Evolutionary conservation across 2,797 vertebrate species (phyloP).

Genomic region (Mus caroli): DNA sequence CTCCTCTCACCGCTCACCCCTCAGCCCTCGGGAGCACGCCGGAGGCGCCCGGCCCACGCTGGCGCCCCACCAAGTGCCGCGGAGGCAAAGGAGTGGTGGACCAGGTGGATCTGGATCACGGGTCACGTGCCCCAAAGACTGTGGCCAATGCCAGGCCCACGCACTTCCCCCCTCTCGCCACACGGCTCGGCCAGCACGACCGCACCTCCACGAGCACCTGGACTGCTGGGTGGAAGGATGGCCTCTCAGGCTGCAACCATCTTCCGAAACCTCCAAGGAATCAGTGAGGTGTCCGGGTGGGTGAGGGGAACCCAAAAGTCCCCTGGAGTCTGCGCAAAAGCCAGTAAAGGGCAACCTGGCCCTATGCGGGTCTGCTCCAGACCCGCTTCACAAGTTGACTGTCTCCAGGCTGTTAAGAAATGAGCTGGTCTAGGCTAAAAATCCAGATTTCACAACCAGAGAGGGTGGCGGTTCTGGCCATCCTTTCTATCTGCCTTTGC

Average conservation of each 20-base stretch:
- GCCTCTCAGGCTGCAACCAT: fast-evolving
- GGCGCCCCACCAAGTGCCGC: not conserved
- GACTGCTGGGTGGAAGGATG: not conserved
- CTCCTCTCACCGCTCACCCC: not conserved
- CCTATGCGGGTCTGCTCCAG: not conserved
- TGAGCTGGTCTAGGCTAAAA: not conserved
- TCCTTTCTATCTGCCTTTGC: not conserved
- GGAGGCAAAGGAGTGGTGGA: not conserved
- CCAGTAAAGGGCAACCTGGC: too few species aligned
- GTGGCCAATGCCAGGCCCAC: fast-evolving
- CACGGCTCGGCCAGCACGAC: fast-evolving
- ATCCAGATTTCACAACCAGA: not conserved
- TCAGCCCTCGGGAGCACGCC: not conserved
- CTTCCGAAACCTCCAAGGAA: not conserved
- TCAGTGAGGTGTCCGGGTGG: not conserved
- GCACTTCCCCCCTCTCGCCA: fast-evolving
- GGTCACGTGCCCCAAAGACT: slow-evolving; percentile 21
- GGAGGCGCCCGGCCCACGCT: too few species aligned
- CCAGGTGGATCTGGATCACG: not conserved
- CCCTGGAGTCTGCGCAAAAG: not conserved
- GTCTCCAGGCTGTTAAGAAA: not conserved
- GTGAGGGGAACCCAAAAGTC: not conserved
- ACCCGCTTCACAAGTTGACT: not conserved
- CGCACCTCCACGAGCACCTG: too few species aligned
- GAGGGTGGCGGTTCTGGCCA: not conserved